Base-by-base conservation (phyloP, 2,797 vertebrate species). In the Myotis pilosus region DNA sequence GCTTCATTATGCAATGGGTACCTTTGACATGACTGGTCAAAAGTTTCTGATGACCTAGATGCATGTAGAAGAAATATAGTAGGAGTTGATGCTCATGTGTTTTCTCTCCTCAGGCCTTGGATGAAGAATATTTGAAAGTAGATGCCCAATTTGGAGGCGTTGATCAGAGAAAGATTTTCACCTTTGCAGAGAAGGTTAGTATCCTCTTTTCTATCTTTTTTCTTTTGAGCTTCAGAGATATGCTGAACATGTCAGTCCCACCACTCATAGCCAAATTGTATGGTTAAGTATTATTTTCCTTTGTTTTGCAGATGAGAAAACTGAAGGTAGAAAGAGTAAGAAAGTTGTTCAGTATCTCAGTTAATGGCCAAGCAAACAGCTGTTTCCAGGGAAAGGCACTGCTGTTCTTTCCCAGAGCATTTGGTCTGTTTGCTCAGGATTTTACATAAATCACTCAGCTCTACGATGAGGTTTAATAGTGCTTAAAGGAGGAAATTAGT, bases 121-220 rank as follows among this genome's bases (percentile, higher is more conserved):
- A 99, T 97, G 99, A 99, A 98, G 99, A 99, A 30, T 99, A 99
- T 95, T 98, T 99, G 94, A 99, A 99, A 97, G 99, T 99, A 3
- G 99, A 99, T 0, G 99, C 99, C 0, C 99, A 99, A 97, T 99
- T 99, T 97, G 99, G 99, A 96, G 99, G 99, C 53, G 98, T 99
- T 23, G 99, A 99, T 96, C 99, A 99, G 98, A 99, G 99, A 97
- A 99, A 99, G 98, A 99, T 99, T 96, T 99, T 99, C 97, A 99
- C 99, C 53, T 98, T 99, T 83, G 99, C 99, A 15, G 99, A 99
- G 97, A 99, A 99, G 99, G 99, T 99, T 92, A 89, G 98, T 74
- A 87, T 69, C 13, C 38, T 49, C 23, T 89, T 75, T 82, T 16
- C 72, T 89, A 0, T 57, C 66, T 68, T 82, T 68, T 64, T 72